Base-by-base conservation (phyloP, 2,888 invertebrate genomes). In the Cacoxenus indagator region DNA sequence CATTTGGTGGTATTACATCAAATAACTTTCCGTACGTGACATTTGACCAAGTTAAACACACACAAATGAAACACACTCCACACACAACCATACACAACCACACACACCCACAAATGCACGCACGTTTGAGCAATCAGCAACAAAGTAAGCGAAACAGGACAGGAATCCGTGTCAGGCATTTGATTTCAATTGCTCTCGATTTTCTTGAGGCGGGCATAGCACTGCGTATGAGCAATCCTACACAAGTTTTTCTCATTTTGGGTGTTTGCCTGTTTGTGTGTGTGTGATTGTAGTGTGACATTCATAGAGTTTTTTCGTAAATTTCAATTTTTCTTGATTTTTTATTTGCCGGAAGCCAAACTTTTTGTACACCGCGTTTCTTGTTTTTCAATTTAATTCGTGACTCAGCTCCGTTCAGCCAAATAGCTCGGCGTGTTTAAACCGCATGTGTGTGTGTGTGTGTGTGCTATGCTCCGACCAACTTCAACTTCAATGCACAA, bases 141-240 rank as follows among this genome's bases (percentile, higher is more conserved):
- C 83, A 72, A 70, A 76, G 80, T 75, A 51, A 51, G 22, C 51
- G 68, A 67, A 64, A 64, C 57, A 78, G 74, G 76, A 64, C 57
- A 78, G 74, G 76, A 78, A 11, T 46, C 37, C 31, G 31, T 24
- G 24, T 51, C 46, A 22, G 43, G 76, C 68, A 75, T 76, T 81
- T 73, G 67, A 73, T 70, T 79, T 79, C 82, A 83, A 79, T 79
- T 79, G 80, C 81, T 78, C 81, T 69, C 51, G 17, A 48, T 6
- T 51, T 51, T 22, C 45, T 51, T 19, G 9, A 22, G 22, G 9
- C 37, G 65, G 29, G 51, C n/a, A 31, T 69, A 71, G 70, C 67
- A 62, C 64, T 48, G 68, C 73, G 70, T 75, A 75, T 75, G 68
- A 71, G 70, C 67, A n/a, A 43, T 43, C 14, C n/a, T 43, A 4